phyloP scores from a whole-genome alignment of 2,888 invertebrate species.

The Drosophila merina region DNA sequence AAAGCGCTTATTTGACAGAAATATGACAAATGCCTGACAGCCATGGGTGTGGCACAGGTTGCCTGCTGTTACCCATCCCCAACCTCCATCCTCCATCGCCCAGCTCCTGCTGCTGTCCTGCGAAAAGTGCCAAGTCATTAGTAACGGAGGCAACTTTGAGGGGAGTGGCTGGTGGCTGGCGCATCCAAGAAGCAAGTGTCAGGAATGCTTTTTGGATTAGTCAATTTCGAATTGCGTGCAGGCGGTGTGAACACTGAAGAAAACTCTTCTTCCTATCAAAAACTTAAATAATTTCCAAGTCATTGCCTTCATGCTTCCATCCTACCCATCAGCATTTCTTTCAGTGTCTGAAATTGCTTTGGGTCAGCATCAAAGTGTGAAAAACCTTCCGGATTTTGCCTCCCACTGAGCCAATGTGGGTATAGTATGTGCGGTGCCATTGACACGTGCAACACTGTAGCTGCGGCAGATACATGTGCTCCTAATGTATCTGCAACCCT shows the following conservation, averaged over 20 bases:
- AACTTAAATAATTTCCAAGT: neutral
- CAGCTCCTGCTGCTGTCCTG: constrained; percentile 39
- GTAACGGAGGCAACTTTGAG: constrained; percentile 53
- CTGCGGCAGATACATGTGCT: constrained; percentile 26
- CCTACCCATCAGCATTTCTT: neutral
- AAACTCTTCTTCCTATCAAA: neutral
- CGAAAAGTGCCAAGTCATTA: constrained; percentile 76
- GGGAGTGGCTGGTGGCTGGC: neutral
- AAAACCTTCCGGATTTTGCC: constrained; percentile 48
- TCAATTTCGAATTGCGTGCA: constrained; percentile 70
- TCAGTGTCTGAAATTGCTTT: constrained; percentile 51
- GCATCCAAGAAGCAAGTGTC: constrained; percentile 65
- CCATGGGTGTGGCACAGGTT: constrained; percentile 60
- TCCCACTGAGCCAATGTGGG: constrained; percentile 31
- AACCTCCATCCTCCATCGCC: constrained; percentile 2
- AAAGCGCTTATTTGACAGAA: constrained; percentile 80
- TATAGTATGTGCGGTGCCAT: constrained; percentile 47
- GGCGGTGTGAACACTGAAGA: neutral
- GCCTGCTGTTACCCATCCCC: constrained; percentile 22
- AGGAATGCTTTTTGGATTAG: constrained; percentile 77
- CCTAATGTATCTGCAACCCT: constrained; percentile 18
- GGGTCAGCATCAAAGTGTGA: constrained; percentile 55
- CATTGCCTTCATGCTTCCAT: neutral
- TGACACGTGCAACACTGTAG: constrained; percentile 72
- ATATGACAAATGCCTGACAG: constrained; percentile 80